Base-by-base conservation (phyloP, 2,888 invertebrate genomes). In the Xestia rhomboidea region DNA sequence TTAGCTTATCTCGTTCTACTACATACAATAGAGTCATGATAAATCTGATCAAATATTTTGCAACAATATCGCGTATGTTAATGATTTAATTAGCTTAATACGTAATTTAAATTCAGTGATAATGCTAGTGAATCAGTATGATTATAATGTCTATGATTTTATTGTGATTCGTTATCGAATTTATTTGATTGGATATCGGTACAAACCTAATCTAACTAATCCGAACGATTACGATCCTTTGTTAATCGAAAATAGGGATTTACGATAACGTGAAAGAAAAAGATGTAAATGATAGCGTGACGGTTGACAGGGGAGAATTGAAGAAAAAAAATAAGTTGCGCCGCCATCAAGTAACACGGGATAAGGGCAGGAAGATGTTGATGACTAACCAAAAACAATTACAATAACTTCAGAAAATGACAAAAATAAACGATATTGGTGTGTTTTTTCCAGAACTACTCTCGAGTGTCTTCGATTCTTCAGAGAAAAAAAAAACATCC, bases 41-140 rank as follows among this genome's bases (percentile, higher is more conserved):
- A 78, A 57, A 78, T 41, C 18, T 30, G 38, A 57, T 68, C 44
- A 46, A 64, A 63, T 70, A 68, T 46, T 72, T 30, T 70, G 68
- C 11, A 49, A 15, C 49, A 27, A 64, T 69, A 62, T 82, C 21
- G 30, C 30, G 60, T 57, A 44, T 69, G n/a, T 46, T 38, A 64
- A 74, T 69, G 15, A 80, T 60, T 66, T 41, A 44, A 74, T 60
- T 68, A 75, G 15, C 62, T 38, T 75, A 76, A 82, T 71, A 27
- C 1, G 62, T 62, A 67, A 79, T 83, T 79, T 73, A 73, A 30
- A 83, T 83, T 83, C 79, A 49, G 83, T 62, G 73, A 67, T 62
- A 60, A 72, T 8, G n/a, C 54, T 57, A 38, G 30, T 46, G 4
- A 64, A 34, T 57, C 4, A 44, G 15, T 30, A 24, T 15, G 15